Conservation (phyloP, 1,140 invertebrate species). For the Leguminivora glycinivorella region DNA sequence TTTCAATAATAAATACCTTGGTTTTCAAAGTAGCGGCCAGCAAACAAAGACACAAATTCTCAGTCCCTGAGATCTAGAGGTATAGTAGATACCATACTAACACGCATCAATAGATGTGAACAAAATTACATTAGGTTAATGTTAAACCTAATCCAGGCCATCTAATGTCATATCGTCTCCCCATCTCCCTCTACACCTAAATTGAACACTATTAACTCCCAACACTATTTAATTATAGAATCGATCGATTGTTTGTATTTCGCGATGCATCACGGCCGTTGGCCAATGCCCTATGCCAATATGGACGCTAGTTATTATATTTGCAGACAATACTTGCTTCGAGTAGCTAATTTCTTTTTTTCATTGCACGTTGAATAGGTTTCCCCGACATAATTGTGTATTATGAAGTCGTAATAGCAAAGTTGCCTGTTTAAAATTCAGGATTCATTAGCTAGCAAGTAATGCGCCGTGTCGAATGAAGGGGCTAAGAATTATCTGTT, state of each 20-base stretch:
- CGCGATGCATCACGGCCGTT: constrained; percentile 2
- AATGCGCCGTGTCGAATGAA: not conserved
- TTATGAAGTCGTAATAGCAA: not conserved
- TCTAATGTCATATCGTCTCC: not conserved
- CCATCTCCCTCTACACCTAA: not conserved
- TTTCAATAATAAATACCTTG: too few relatives aligned
- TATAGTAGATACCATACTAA: too few relatives aligned
- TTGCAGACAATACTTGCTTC: not conserved
- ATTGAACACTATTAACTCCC: not conserved
- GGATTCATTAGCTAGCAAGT: not conserved
- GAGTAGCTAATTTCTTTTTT: not conserved
- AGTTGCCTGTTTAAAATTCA: not conserved
- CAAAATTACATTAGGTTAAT: not conserved
- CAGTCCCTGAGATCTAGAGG: too few relatives aligned
- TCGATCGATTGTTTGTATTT: not conserved
- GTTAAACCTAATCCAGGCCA: not conserved
- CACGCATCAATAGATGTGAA: not conserved
- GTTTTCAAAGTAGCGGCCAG: too few relatives aligned
- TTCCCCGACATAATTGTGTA: not conserved
- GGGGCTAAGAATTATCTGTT: not conserved
- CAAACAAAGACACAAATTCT: too few relatives aligned
- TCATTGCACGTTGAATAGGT: not conserved
- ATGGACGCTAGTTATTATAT: not conserved
- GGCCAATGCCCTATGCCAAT: not conserved
- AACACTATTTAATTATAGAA: not conserved